Conservation (phyloP, 2,888 invertebrate species). For the Harpagoxenus sublaevis region DNA sequence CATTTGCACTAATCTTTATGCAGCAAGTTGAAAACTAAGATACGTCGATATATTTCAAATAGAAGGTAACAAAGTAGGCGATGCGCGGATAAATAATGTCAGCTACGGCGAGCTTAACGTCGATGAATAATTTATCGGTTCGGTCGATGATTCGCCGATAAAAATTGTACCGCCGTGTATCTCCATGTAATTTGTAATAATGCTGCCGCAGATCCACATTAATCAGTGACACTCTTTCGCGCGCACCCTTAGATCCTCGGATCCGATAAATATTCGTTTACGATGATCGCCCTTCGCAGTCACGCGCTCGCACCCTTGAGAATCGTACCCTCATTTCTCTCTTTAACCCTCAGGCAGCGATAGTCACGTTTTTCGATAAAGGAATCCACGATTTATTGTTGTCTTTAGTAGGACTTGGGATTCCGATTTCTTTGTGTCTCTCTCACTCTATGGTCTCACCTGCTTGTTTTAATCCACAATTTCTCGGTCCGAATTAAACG, state of each 20-base stretch:
- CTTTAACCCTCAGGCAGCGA: background rate
- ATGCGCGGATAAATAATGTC: too few relatives aligned
- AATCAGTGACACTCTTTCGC: conserved; percentile 6
- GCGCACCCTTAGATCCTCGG: conserved; percentile 55
- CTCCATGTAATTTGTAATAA: conserved; percentile 57
- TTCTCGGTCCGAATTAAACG: background rate
- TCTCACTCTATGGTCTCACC: background rate
- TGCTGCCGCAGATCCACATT: background rate
- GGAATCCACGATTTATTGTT: background rate
- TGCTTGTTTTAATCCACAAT: background rate
- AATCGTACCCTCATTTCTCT: conserved; percentile 14
- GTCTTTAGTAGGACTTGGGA: background rate
- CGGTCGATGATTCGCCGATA: conserved; percentile 36
- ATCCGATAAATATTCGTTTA: conserved; percentile 64
- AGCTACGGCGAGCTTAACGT: background rate
- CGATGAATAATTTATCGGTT: background rate
- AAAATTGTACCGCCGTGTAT: conserved; percentile 52
- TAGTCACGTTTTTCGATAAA: background rate
- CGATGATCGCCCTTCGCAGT: conserved; percentile 53
- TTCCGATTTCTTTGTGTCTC: background rate
- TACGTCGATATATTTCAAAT: too few relatives aligned
- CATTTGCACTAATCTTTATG: too few relatives aligned
- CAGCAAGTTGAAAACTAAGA: too few relatives aligned
- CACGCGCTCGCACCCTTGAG: conserved; percentile 28
- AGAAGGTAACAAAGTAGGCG: too few relatives aligned